These are phyloP conservation scores for Fistularia tabacaria DNA, from an alignment of 2,797 vertebrate genomes.

Conservation along the genomic window DNA sequence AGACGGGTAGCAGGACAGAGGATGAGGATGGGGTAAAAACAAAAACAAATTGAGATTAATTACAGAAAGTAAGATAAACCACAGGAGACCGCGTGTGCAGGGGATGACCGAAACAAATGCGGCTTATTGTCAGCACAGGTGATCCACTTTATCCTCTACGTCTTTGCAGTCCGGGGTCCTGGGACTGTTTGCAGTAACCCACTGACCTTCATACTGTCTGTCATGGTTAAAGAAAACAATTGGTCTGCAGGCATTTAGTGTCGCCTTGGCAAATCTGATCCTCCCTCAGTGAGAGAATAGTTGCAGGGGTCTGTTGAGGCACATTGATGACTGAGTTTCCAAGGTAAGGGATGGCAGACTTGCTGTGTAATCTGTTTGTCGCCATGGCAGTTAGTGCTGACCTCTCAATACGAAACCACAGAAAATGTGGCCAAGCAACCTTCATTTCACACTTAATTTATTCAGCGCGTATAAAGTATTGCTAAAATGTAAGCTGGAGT, in stretches of 20 bases:
- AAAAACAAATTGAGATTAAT: slow-evolving; percentile 63
- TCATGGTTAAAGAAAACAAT: slow-evolving; percentile 63
- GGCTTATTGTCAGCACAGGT: slow-evolving; percentile 57
- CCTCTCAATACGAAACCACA: slow-evolving; percentile 32
- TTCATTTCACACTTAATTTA: too few relatives aligned
- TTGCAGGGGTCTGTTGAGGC: slow-evolving; percentile 55
- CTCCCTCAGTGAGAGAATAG: slow-evolving; percentile 62
- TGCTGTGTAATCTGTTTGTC: slow-evolving; percentile 69
- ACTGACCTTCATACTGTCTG: slow-evolving; percentile 66
- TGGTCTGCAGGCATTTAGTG: slow-evolving; percentile 69
- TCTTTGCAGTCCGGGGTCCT: slow-evolving; percentile 43
- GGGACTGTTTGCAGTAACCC: slow-evolving; percentile 50
- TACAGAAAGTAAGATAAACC: slow-evolving; percentile 66
- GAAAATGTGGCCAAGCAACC: slow-evolving; percentile 10
- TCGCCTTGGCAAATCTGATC: slow-evolving; percentile 72
- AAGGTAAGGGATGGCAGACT: slow-evolving; percentile 47
- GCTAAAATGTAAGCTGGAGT: background rate
- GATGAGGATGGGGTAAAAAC: slow-evolving; percentile 13
- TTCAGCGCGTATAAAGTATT: too few relatives aligned
- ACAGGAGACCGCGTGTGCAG: slow-evolving; percentile 28
- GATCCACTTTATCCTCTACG: slow-evolving; percentile 51
- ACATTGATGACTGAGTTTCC: slow-evolving; percentile 61
- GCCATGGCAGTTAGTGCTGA: slow-evolving; percentile 56
- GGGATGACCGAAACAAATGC: slow-evolving; percentile 58
- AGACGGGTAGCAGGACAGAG: slow-evolving; percentile 18